These are phyloP conservation scores for Ricordea florida DNA, from an alignment of 92 coral and sea anemone species.

Conservation along the genomic window DNA sequence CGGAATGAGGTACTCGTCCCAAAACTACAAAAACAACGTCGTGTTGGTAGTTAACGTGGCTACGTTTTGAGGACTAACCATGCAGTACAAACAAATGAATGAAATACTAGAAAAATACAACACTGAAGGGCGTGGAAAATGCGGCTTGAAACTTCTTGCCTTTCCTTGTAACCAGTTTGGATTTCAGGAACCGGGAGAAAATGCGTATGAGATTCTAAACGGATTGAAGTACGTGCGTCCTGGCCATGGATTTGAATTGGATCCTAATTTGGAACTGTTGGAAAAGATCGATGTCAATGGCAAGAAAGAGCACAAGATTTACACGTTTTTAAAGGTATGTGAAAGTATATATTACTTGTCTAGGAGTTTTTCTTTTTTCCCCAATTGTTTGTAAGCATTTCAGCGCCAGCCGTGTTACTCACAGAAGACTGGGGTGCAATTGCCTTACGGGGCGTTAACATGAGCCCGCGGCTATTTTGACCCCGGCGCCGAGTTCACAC, in stretches of 20 bases:
- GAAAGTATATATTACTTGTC: too few relatives aligned
- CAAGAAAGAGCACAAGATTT: constrained; percentile 50
- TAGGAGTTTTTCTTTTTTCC: too few relatives aligned
- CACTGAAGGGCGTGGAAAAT: constrained; percentile 29
- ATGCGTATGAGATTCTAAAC: constrained; percentile 71
- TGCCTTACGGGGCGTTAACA: too few relatives aligned
- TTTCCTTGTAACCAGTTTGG: constrained; percentile 87
- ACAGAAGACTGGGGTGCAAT: too few relatives aligned
- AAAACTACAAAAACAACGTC: constrained; percentile 43
- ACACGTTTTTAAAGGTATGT: constrained; percentile 78
- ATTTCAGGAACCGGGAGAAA: constrained; percentile 76
- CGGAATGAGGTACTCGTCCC: constrained; percentile 23
- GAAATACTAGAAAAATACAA: constrained; percentile 55
- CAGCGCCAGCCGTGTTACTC: too few relatives aligned
- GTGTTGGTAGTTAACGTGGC: constrained; percentile 75
- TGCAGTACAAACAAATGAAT: constrained; percentile 76
- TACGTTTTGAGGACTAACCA: constrained; percentile 75
- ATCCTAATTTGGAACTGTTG: constrained; percentile 47
- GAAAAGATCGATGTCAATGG: constrained; percentile 84
- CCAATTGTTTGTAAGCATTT: too few relatives aligned
- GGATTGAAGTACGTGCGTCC: constrained; percentile 81
- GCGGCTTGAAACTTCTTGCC: constrained; percentile 67
- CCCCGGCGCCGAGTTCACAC: too few relatives aligned
- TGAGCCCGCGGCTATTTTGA: too few relatives aligned
- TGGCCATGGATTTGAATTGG: constrained; percentile 60